phyloP scores from a whole-genome alignment of 2,888 invertebrate genomes.

The Caenorhabditis zanzibari region DNA sequence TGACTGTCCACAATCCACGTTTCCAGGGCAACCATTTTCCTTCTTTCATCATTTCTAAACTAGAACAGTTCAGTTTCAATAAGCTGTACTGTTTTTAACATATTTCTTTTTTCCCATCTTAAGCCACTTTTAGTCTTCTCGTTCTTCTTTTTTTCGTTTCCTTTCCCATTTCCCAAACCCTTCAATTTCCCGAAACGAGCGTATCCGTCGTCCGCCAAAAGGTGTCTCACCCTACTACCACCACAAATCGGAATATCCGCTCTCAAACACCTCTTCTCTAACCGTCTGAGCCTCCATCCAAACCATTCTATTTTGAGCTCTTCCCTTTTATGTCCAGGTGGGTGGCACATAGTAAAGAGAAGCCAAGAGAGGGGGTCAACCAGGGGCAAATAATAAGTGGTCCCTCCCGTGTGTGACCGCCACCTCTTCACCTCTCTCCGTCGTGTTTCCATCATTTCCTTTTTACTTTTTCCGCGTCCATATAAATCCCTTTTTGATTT shows the following conservation, averaged over 20 bases:
- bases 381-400: conserved; percentile 56
- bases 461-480: neutral
- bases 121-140: neutral
- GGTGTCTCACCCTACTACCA: conserved; percentile 35
- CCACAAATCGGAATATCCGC: conserved; percentile 45
- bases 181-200: conserved; percentile 2
- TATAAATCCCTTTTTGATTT: neutral
- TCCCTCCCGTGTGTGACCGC: conserved; percentile 23
- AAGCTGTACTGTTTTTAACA: no score
- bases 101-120: neutral
- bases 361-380: conserved; percentile 42
- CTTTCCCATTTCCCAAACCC: conserved; percentile 4
- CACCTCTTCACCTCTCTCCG: conserved; percentile 12
- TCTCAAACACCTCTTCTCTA: conserved; percentile 43
- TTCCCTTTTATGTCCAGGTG: conserved; percentile 49
- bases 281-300: conserved; percentile 16
- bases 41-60: no score
- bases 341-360: conserved; percentile 42
- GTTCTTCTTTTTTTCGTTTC: neutral
- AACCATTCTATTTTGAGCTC: conserved; percentile 30
- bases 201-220: conserved; percentile 23
- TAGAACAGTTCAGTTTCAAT: no score
- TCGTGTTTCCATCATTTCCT: neutral
- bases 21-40: no score
- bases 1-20: no score